Evolutionary conservation across 2,113 vertebrate genomes (phyloP), one percentile per base, ranked within the genome.

Genomic region (Oncorhynchus mykiss): DNA sequence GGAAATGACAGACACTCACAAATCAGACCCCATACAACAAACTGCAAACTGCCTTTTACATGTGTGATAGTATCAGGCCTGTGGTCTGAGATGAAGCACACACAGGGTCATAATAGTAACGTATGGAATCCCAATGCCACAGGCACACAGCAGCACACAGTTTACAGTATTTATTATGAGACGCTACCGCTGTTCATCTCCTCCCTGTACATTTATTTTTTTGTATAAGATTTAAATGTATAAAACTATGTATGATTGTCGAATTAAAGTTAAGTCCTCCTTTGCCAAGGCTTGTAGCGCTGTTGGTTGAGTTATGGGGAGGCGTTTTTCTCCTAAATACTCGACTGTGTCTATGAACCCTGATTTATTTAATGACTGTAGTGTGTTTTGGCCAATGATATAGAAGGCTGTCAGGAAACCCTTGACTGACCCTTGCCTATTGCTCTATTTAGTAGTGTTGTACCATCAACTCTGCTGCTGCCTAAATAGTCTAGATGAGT

Each of bases 191-290:
- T 87, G 49, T 78, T 65, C 51, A 77, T 81, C 77, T 77, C 39
- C 74, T 77, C 39, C 74, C 78, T 90, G 84, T 89, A 88, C 82
- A 88, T 88, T 73, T 81, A 9, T 11, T 12, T 67, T 85, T 87
- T 93, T 93, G 90, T 92, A 92, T 91, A 82, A 90, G 84, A 86
- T 84, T 64, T 87, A 91, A 88, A 85, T 88, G 48, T 92, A 89
- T 89, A 88, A 88, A 87, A 87, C 67, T 90, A 92, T 91, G 90
- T 92, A 90, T 83, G 84, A 93, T 90, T 93, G 89, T 92, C 92
- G 90, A 92, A 93, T 92, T 91, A 93, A 93, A 90, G 74, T 83
- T 67, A 79, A 85, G 87, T 86, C 84, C 81, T 88, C 80, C 81
- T 89, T 78, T 78, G 81, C 78, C 80, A 85, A 83, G 82, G 80